Base-by-base conservation (phyloP, 2,797 vertebrate species). In the Gobionotothen gibberifrons region DNA sequence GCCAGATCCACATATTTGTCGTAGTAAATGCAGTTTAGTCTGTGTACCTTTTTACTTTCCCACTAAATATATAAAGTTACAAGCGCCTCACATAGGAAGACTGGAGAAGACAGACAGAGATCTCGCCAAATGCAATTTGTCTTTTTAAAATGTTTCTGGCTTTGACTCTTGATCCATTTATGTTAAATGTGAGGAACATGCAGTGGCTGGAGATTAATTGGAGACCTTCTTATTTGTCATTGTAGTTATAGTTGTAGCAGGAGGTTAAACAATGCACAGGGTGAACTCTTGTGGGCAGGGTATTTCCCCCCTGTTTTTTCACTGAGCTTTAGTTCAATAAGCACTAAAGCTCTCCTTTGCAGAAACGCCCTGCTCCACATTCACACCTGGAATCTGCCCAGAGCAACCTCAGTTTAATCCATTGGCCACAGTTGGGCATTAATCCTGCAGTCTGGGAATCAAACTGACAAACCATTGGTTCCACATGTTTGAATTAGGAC, bases 381-480 rank as follows among this genome's bases (percentile, higher is more conserved):
- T 69, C 56, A 67, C 74, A 75, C 62, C 67, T 74, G 78, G 68
- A 78, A 53, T 39, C 46, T 39, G 46, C 68, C 51, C 64, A 58
- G 62, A 49, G 15, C 39, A 70, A 46, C 66, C 29, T 22, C 55
- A 61, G 54, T 67, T 48, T 44, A 39, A 66, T 54, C 26, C 43
- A 3, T 46, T 58, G 60, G 22, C 22, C 60, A 44, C 6, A 57
- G n/a, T 7, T 56, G 10, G 21, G 29, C 13, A 39, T 69, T 62
- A 44, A 43, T 69, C 29, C 22, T 17, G 57, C 42, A 19, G 36
- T 36, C 32, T 21, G 15, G n/a, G 29, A 42, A 69, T 73, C 3
- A 6, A 44, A 49, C 64, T 48, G 32, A 32, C 6, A 42, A 74
- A 13, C 29, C 47, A 29, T 26, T 44, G 8, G 32, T 49, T 19